Evolutionary conservation across 2,113 vertebrate species (phyloP).

Genomic region (Orientallactaga bullata): DNA sequence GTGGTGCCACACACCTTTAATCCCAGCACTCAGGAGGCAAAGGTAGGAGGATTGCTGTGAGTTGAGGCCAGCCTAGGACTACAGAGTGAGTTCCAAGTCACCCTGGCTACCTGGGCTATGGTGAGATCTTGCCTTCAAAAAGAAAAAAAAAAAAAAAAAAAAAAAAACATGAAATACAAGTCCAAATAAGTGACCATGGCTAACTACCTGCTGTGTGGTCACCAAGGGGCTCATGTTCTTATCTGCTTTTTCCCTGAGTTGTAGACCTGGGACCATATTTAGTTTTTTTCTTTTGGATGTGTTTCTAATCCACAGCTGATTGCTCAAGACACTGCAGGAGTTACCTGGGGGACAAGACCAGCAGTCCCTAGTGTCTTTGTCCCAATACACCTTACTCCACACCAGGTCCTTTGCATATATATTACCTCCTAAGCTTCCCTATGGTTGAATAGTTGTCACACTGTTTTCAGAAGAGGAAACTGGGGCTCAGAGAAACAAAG

Average conservation of each 20-base stretch:
- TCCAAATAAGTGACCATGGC: too few relatives aligned
- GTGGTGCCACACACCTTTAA: too few relatives aligned
- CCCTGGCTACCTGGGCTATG: too few relatives aligned
- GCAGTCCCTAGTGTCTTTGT: accelerated
- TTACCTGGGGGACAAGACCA: not conserved
- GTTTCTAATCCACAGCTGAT: not conserved
- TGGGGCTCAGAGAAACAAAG: not conserved
- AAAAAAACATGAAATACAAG: not conserved
- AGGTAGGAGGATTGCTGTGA: too few relatives aligned
- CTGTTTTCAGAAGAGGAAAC: not conserved
- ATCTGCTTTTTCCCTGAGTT: not conserved
- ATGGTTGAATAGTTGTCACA: not conserved
- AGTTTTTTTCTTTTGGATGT: not conserved
- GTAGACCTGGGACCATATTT: too few relatives aligned
- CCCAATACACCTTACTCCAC: accelerated
- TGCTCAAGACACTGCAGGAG: not conserved
- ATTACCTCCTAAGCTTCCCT: accelerated
- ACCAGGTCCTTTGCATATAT: too few relatives aligned
- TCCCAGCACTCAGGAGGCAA: too few relatives aligned
- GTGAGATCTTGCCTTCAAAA: too few relatives aligned
- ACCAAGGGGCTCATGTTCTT: not conserved
- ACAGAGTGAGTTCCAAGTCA: too few relatives aligned
- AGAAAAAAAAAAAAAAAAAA: not conserved
- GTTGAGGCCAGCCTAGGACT: too few relatives aligned
- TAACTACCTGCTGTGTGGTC: not conserved